Evolutionary conservation across 1,140 invertebrate species (phyloP).

Genomic region (Cherax quadricarinatus): DNA sequence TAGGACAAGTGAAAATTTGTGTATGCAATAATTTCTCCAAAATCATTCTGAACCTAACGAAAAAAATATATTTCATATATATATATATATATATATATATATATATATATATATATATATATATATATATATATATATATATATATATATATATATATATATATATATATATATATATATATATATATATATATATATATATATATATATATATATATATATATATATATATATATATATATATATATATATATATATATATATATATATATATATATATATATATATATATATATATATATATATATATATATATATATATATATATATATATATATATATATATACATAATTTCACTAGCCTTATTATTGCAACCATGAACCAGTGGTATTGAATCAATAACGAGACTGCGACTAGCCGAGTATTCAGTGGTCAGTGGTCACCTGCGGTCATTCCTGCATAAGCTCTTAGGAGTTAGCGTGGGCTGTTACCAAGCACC

Average conservation of each 20-base stretch:
- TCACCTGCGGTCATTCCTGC: no score
- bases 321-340: slow-evolving; percentile 44
- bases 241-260: slow-evolving; percentile 46
- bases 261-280: slow-evolving; percentile 45
- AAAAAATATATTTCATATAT: no score
- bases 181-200: slow-evolving; percentile 22
- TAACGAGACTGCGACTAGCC: no score
- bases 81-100: slow-evolving; percentile 39
- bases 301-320: slow-evolving; percentile 49
- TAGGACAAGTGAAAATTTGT: no score
- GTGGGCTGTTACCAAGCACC: no score
- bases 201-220: slow-evolving; percentile 36
- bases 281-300: slow-evolving; percentile 49
- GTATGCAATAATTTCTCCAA: no score
- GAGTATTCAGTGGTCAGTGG: no score
- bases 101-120: slow-evolving; percentile 37
- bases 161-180: slow-evolving; percentile 33
- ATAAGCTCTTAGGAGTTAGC: no score
- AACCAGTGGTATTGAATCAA: not conserved
- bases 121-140: slow-evolving; percentile 37
- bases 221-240: slow-evolving; percentile 46
- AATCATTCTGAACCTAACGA: no score
- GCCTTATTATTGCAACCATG: not conserved
- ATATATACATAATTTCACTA: no score
- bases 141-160: slow-evolving; percentile 24